Evolutionary conservation across 2,888 invertebrate genomes (phyloP).

Genomic region (Apomyelois bistriatella): DNA sequence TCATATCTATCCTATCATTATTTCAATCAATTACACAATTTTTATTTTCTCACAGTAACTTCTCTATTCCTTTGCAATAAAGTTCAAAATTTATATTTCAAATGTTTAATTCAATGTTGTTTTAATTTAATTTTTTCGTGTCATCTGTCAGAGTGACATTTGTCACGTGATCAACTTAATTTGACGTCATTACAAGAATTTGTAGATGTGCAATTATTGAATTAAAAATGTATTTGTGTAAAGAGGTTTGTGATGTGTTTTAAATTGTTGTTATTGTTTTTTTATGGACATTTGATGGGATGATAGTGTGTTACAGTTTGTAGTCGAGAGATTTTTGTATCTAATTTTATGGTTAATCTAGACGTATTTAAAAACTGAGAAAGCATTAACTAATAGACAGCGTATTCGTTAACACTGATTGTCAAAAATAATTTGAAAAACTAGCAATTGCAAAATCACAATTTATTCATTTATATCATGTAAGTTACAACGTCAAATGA

Average conservation of each 20-base stretch:
- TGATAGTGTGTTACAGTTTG: neutral
- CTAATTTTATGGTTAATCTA: neutral
- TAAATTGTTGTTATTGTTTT: conserved; percentile 55
- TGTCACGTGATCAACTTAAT: conserved; percentile 75
- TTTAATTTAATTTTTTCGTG: conserved; percentile 25
- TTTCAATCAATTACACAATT: conserved; percentile 1
- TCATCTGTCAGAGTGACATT: conserved; percentile 71
- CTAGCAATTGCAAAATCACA: too few relatives aligned
- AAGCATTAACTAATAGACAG: too few relatives aligned
- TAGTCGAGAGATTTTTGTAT: neutral
- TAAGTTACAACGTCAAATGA: too few relatives aligned
- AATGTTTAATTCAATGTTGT: neutral
- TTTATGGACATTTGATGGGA: conserved; percentile 17
- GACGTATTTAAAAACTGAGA: too few relatives aligned
- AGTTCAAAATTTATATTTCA: neutral
- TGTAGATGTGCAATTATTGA: conserved; percentile 61
- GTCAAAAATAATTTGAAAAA: too few relatives aligned
- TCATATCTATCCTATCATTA: conserved; percentile 13
- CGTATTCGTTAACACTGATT: too few relatives aligned
- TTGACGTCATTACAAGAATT: conserved; percentile 53
- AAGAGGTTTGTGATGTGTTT: conserved; percentile 61
- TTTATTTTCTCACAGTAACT: conserved; percentile 12
- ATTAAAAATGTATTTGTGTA: conserved; percentile 72
- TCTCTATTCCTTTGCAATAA: conserved; percentile 15
- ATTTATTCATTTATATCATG: too few relatives aligned